Evolutionary conservation across 2,113 vertebrate species (phyloP).

Genomic region (Mus musculus): GRCm39 chr8:99438001-99438500

Average conservation of each 20-base stretch:
- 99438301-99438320: background rate
- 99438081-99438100: background rate
- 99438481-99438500: background rate
- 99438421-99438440: background rate
- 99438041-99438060: too few species aligned
- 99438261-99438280: too few species aligned
- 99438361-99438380: background rate
- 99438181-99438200: background rate
- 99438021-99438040: too few species aligned
- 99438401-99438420: background rate
- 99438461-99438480: background rate
- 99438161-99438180: background rate
- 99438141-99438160: background rate
- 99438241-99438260: background rate
- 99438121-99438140: background rate
- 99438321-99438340: background rate
- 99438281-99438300: background rate
- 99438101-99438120: too few species aligned
- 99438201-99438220: background rate
- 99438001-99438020: background rate
- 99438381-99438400: background rate
- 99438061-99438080: background rate
- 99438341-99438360: background rate
- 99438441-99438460: background rate
- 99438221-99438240: background rate